These are phyloP conservation scores for Drosophila simulans DNA, from an alignment of 1,140 invertebrate species.

Conservation along the genomic window DNA sequence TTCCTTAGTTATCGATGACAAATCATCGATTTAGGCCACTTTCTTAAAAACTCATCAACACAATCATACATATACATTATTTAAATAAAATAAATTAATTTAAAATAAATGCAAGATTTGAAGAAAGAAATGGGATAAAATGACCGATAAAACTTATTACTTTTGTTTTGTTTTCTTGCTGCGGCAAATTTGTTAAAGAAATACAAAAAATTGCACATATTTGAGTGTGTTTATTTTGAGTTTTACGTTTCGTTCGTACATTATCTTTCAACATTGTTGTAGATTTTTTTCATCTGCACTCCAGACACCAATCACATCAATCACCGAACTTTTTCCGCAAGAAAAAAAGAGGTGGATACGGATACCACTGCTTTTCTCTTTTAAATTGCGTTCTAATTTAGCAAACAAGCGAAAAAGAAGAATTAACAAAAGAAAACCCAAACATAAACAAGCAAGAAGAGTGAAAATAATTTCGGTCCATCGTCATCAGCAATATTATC, in stretches of 20 bases:
- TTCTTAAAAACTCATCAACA: too few relatives aligned
- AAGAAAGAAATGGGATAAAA: too few relatives aligned
- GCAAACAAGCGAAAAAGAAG: conserved; percentile 2
- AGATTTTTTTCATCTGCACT: neutral
- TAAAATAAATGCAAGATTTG: too few relatives aligned
- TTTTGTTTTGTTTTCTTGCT: too few relatives aligned
- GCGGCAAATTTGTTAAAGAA: too few relatives aligned
- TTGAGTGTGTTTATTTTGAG: neutral
- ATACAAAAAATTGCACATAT: neutral
- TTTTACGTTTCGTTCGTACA: neutral
- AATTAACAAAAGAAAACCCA: neutral
- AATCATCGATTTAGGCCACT: too few relatives aligned
- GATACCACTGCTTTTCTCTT: neutral
- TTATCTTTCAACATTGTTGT: conserved; percentile 18
- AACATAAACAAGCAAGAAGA: neutral
- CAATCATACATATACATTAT: too few relatives aligned
- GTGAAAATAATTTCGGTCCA: conserved; percentile 12
- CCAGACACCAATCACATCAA: conserved; percentile 20
- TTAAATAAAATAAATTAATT: too few relatives aligned
- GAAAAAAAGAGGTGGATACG: neutral
- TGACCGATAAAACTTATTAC: too few relatives aligned
- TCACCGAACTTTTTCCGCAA: conserved; percentile 26
- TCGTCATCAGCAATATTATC: neutral
- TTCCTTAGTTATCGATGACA: too few relatives aligned
- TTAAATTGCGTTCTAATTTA: conserved; percentile 37